phyloP scores from a whole-genome alignment of 92 coral and sea anemone species.

The Micromussa lordhowensis region DNA sequence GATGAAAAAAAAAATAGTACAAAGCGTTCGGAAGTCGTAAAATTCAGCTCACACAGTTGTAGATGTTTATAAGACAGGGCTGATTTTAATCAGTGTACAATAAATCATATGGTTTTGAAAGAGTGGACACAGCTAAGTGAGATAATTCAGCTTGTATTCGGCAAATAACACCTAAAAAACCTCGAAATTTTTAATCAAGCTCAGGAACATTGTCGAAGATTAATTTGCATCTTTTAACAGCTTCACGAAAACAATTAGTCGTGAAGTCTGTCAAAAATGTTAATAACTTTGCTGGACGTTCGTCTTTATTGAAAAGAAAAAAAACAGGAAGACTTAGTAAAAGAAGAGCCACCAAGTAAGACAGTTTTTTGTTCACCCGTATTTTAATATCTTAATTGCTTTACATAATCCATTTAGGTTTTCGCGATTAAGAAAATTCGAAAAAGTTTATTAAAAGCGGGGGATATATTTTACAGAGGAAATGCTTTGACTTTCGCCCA shows the following conservation, averaged over 20 bases:
- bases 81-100: background rate
- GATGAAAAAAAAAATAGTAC: background rate
- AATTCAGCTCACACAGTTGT: background rate
- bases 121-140: background rate
- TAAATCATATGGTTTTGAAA: background rate
- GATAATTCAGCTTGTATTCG: conserved; percentile 23
- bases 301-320: background rate
- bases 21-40: background rate
- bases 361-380: background rate
- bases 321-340: background rate
- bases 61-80: background rate
- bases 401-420: conserved; percentile 6
- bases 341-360: background rate
- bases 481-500: background rate
- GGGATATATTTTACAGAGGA: background rate
- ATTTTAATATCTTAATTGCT: conserved; percentile 1
- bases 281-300: background rate
- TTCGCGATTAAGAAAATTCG: conserved; percentile 3
- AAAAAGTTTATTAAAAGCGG: conserved; percentile 9
- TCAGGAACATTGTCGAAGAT: background rate
- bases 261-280: background rate
- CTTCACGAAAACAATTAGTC: background rate
- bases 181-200: background rate
- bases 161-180: background rate
- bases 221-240: background rate